phyloP scores from a whole-genome alignment of 2,888 invertebrate genomes.

The Operophtera brumata region DNA sequence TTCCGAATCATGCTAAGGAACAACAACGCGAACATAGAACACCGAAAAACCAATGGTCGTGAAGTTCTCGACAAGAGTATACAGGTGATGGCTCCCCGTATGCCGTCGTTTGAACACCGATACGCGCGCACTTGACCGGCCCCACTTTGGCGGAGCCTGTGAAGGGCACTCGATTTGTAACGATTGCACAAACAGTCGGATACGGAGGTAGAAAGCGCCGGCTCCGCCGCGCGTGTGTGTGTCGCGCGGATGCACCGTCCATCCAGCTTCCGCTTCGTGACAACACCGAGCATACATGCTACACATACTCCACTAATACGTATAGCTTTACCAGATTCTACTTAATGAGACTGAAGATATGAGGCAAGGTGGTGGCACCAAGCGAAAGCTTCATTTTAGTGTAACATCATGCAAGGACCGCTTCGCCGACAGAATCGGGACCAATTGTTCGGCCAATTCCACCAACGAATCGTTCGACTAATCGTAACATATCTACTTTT shows the following conservation, averaged over 20 bases:
- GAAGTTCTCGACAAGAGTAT: conserved; percentile 57
- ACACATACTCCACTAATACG: conserved; percentile 7
- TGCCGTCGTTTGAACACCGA: conserved; percentile 38
- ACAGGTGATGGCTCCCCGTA: conserved; percentile 58
- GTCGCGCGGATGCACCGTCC: conserved; percentile 60
- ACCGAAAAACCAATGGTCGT: conserved; percentile 64
- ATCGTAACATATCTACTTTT: conserved; percentile 54
- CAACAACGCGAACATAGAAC: conserved; percentile 73
- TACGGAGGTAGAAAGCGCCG: conserved; percentile 67
- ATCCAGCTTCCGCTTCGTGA: conserved; percentile 50
- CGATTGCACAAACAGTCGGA: conserved; percentile 46
- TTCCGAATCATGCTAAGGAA: conserved; percentile 75
- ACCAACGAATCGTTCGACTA: conserved; percentile 56
- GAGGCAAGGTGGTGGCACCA: conserved; percentile 45
- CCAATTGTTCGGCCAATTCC: conserved; percentile 37
- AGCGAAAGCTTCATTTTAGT: conserved; percentile 54
- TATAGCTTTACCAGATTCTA: conserved; percentile 11
- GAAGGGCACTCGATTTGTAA: conserved; percentile 25
- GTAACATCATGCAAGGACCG: conserved; percentile 68
- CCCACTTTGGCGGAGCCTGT: conserved; percentile 3
- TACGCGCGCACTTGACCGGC: conserved; percentile 8
- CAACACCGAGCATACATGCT: conserved; percentile 39
- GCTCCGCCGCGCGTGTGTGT: conserved; percentile 77
- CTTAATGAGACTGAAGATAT: conserved; percentile 17
- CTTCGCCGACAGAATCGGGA: conserved; percentile 49